Conservation (phyloP, 2,888 invertebrate genomes). For the Chrysolina haemoptera region DNA sequence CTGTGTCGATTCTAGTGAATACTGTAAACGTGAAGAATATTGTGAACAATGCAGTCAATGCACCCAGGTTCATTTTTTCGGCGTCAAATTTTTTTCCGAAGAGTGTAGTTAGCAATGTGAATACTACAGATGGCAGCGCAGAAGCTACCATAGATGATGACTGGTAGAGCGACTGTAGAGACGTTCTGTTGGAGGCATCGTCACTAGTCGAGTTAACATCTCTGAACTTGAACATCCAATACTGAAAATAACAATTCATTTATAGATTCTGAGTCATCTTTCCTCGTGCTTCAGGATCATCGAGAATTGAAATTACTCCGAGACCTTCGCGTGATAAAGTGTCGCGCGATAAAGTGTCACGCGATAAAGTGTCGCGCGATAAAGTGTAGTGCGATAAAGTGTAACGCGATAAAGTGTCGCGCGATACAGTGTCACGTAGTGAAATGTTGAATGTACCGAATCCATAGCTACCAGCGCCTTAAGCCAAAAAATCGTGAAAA, state of each 20-base stretch:
- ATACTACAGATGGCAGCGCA: not conserved
- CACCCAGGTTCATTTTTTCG: not conserved
- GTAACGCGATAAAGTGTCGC: too few relatives aligned
- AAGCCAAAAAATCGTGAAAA: too few relatives aligned
- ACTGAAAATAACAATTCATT: conserved; percentile 20
- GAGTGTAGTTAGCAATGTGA: not conserved
- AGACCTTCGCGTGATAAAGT: too few relatives aligned
- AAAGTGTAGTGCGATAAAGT: too few relatives aligned
- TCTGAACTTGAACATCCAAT: conserved; percentile 28
- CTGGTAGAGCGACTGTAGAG: conserved; percentile 18
- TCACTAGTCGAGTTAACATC: not conserved
- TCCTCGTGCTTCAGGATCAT: too few relatives aligned
- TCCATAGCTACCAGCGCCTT: too few relatives aligned
- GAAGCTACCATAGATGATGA: conserved; percentile 13
- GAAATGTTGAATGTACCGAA: too few relatives aligned
- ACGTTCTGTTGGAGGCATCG: not conserved
- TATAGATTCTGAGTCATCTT: too few relatives aligned
- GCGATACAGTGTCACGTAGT: too few relatives aligned
- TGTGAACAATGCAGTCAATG: not conserved
- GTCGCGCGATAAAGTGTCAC: too few relatives aligned
- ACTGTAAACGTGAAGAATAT: conserved; percentile 7
- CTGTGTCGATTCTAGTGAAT: conserved; percentile 18
- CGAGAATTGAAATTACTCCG: too few relatives aligned
- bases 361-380: too few relatives aligned
- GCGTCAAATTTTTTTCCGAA: conserved; percentile 7